Percentiles rank a stretch among this genome's conserved stretches.
These are phyloP conservation scores for Oncopeltus fasciatus DNA, from an alignment of 1,140 invertebrate species.

Conservation along the genomic window DNA sequence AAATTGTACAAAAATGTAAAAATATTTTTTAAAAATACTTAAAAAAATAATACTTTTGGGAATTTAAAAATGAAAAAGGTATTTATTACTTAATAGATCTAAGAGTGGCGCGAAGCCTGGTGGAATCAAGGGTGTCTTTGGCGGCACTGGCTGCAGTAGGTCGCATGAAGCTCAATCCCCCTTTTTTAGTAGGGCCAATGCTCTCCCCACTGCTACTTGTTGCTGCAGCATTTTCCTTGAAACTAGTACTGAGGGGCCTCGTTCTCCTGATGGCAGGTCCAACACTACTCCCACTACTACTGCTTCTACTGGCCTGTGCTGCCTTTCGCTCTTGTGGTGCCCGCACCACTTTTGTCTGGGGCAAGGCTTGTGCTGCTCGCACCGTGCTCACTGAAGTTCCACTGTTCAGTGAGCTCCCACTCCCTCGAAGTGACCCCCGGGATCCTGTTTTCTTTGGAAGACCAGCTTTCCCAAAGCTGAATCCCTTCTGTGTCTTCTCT, in stretches of 20 bases:
- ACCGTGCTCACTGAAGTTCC: conserved; percentile 65
- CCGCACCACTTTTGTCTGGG: conserved; percentile 24
- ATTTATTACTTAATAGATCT: conserved; percentile 18
- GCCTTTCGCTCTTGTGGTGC: conserved; percentile 27
- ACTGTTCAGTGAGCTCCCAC: conserved; percentile 66
- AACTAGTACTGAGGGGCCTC: conserved; percentile 26
- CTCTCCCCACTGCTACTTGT: conserved; percentile 56
- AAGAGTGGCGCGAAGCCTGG: conserved; percentile 20
- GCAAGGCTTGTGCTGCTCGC: conserved; percentile 39
- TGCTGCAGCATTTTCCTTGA: conserved; percentile 29
- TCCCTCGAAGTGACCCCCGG: conserved; percentile 59
- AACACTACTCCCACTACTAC: conserved; percentile 53
- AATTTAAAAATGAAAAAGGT: background rate
- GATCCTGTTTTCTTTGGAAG: conserved; percentile 36
- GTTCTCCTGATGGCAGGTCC: conserved; percentile 30
- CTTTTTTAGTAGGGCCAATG: conserved; percentile 32
- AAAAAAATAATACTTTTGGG: background rate
- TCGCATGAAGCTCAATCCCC: conserved; percentile 42
- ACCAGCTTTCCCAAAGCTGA: background rate
- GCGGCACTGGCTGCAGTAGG: conserved; percentile 44
- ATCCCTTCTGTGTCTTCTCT: background rate
- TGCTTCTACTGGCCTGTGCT: conserved; percentile 48
- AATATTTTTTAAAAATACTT: no score
- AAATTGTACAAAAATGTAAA: conserved; percentile 12
- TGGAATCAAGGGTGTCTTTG: conserved; percentile 32